A percentile compares a stretch with the other conserved stretches of the same genome.
Evolutionary conservation across 2,113 vertebrate genomes (phyloP).

Genomic region (Meles meles): DNA sequence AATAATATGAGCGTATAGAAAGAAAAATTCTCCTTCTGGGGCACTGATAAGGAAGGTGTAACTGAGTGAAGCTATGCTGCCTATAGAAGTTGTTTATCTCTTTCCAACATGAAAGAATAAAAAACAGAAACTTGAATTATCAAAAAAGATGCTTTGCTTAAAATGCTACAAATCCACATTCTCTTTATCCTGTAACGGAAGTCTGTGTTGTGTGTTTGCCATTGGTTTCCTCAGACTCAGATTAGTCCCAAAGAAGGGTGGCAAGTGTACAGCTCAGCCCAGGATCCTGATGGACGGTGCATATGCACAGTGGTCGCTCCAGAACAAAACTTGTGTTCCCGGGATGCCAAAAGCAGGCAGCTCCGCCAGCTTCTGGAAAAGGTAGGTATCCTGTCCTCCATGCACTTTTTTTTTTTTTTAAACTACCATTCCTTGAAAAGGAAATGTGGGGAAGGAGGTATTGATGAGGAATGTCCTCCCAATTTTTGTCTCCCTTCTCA

Average conservation of each 20-base stretch:
- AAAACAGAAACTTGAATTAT: neutral
- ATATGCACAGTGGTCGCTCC: conserved; percentile 99
- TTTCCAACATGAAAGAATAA: neutral
- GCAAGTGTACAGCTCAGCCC: conserved; percentile 99
- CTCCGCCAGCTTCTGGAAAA: conserved; percentile 97
- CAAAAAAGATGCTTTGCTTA: neutral
- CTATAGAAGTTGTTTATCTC: neutral
- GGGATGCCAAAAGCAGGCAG: conserved; percentile 96
- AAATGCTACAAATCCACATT: neutral
- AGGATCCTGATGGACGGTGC: conserved; percentile 96
- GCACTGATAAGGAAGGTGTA: neutral
- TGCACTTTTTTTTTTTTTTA: neutral
- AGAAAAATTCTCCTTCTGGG: neutral
- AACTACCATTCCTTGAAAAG: neutral
- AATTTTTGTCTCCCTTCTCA: neutral
- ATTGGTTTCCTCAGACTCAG: conserved; percentile 86
- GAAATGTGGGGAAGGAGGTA: neutral
- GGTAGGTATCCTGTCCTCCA: conserved; percentile 78
- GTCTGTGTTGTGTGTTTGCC: conserved; percentile 40
- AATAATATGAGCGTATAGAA: neutral
- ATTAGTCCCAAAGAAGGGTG: conserved; percentile 97
- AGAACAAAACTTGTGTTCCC: conserved; percentile 96
- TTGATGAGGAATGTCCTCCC: neutral
- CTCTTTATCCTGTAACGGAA: neutral
- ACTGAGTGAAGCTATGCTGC: neutral